Percentiles rank a stretch among this genome's conserved stretches.
phyloP scores from a whole-genome alignment of 1,140 invertebrate genomes.

The Halictus rubicundus region DNA sequence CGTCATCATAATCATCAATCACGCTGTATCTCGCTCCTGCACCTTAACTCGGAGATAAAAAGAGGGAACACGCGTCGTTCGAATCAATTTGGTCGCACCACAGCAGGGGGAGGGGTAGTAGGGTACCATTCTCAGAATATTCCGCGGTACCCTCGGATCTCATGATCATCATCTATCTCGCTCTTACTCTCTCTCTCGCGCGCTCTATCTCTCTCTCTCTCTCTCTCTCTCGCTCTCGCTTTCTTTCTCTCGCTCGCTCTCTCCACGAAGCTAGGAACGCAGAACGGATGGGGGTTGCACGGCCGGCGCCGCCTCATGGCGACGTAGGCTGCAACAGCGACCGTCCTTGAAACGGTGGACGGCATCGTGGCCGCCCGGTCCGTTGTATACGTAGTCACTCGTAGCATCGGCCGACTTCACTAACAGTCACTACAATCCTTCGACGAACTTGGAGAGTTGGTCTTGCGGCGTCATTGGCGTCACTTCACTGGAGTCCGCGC shows the following conservation, averaged over 20 bases:
- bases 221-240: no score
- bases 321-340: conserved; percentile 29
- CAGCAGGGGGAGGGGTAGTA: background rate
- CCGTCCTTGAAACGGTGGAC: conserved; percentile 22
- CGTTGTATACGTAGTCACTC: conserved; percentile 48
- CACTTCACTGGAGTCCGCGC: conserved; percentile 81
- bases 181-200: no score
- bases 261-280: conserved; percentile 58
- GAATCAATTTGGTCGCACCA: conserved; percentile 51
- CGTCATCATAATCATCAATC: conserved; percentile 9
- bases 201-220: no score
- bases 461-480: conserved; percentile 93
- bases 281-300: conserved; percentile 49
- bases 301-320: conserved; percentile 20
- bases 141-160: no score
- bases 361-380: conserved; percentile 23
- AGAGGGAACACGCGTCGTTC: conserved; percentile 42
- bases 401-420: conserved; percentile 52
- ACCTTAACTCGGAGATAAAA: conserved; percentile 44
- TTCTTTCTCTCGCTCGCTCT: conserved; percentile 21
- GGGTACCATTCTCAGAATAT: no score
- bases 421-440: conserved; percentile 90
- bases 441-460: conserved; percentile 95
- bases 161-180: no score
- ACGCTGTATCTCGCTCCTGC: conserved; percentile 44